phyloP scores from a whole-genome alignment of 1,140 invertebrate species.

The Rhizoglyphus robini region DNA sequence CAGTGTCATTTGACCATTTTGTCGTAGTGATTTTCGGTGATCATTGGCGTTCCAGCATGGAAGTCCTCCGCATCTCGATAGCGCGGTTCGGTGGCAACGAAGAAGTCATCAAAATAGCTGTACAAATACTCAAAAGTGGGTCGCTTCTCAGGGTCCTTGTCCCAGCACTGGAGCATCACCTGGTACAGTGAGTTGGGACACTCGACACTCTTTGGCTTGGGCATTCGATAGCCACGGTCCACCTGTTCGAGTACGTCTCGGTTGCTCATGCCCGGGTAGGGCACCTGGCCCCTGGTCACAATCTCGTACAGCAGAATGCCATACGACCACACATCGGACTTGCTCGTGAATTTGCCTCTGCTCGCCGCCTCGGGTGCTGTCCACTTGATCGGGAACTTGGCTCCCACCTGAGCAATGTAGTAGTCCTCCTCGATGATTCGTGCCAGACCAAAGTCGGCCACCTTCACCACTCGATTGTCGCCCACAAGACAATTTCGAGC shows the following conservation, averaged over 20 bases:
- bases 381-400: conserved; percentile 93
- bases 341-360: conserved; percentile 97
- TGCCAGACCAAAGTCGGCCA: conserved; percentile 92
- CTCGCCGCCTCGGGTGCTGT: conserved; percentile 95
- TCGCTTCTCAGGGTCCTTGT: conserved; percentile 71
- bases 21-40: not conserved
- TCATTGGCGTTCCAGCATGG: not conserved
- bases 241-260: conserved; percentile 97
- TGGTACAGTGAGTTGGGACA: conserved; percentile 83
- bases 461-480: conserved; percentile 75
- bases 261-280: conserved; percentile 94
- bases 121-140: conserved; percentile 97
- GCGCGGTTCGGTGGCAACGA: conserved; percentile 78
- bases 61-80: conserved; percentile 61
- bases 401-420: conserved; percentile 94
- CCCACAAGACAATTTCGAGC: conserved; percentile 78
- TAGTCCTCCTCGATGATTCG: conserved; percentile 95
- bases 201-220: conserved; percentile 51
- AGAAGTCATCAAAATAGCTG: conserved; percentile 92
- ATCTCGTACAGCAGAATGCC: conserved; percentile 96
- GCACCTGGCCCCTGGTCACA: conserved; percentile 91
- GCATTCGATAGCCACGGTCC: conserved; percentile 98
- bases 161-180: conserved; percentile 84
- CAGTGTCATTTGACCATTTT: conserved; percentile 10
- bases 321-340: conserved; percentile 99